Conservation (phyloP, 2,888 invertebrate species). For the Mythimna ferrago region DNA sequence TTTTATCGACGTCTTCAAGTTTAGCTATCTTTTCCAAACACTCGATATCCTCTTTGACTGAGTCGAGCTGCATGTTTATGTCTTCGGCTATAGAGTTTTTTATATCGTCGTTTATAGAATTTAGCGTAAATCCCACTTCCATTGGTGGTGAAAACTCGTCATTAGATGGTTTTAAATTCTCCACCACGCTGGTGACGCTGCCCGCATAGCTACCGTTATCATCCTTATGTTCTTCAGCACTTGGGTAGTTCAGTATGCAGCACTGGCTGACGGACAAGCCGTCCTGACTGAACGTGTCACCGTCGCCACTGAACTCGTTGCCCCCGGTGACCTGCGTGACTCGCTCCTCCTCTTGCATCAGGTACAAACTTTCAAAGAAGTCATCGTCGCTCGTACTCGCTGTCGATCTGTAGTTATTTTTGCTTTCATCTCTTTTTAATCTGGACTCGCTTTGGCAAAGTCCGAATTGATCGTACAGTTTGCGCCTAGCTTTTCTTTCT, state of each 20-base stretch:
- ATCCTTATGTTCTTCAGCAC: conserved; percentile 64
- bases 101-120: conserved; percentile 73
- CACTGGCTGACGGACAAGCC: conserved; percentile 65
- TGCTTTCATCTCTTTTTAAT: conserved; percentile 64
- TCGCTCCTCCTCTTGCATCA: conserved; percentile 72
- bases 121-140: conserved; percentile 60
- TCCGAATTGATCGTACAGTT: conserved; percentile 74
- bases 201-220: conserved; percentile 67
- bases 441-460: conserved; percentile 72
- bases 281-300: conserved; percentile 66
- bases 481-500: conserved; percentile 80
- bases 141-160: conserved; percentile 12
- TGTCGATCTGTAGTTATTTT: conserved; percentile 60
- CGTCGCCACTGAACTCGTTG: conserved; percentile 46
- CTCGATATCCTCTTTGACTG: conserved; percentile 76
- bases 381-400: conserved; percentile 74
- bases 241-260: conserved; percentile 69
- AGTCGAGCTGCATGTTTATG: conserved; percentile 76
- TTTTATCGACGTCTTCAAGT: conserved; percentile 65
- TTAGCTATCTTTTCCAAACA: conserved; percentile 74
- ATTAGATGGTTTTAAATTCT: conserved; percentile 65
- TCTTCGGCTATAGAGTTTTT: conserved; percentile 73
- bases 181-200: conserved; percentile 72
- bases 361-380: conserved; percentile 79
- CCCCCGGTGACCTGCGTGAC: conserved; percentile 57